Evolutionary conservation across 2,797 vertebrate species (phyloP).

Genomic region (Pangasius djambal): DNA sequence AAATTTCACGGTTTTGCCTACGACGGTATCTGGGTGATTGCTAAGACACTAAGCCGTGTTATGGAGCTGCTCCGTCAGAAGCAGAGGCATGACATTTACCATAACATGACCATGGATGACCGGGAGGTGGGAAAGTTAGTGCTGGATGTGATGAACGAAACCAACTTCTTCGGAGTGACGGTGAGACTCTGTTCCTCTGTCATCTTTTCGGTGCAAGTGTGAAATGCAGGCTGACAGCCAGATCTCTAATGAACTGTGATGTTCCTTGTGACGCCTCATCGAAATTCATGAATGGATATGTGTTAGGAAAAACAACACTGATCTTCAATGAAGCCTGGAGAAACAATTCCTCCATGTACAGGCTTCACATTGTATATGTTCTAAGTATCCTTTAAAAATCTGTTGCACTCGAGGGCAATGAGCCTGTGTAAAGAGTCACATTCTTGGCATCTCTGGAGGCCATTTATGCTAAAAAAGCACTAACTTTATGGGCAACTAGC

Average conservation of each 20-base stretch:
- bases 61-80: conserved; percentile 89
- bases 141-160: conserved; percentile 98
- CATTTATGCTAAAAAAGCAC: conserved; percentile 8
- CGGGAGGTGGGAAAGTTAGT: conserved; percentile 93
- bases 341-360: conserved; percentile 22
- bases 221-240: conserved; percentile 30
- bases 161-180: conserved; percentile 97
- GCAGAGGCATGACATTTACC: conserved; percentile 84
- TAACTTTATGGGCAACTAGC: conserved; percentile 7
- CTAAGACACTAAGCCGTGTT: conserved; percentile 91
- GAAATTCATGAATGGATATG: conserved; percentile 31
- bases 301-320: conserved; percentile 28
- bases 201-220: not conserved
- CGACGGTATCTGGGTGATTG: conserved; percentile 99
- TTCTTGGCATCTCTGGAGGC: conserved; percentile 7
- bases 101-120: conserved; percentile 94
- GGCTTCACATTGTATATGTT: conserved; percentile 11
- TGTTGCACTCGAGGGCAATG: conserved; percentile 4
- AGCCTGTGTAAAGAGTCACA: conserved; percentile 11
- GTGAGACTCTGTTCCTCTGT: conserved; percentile 74
- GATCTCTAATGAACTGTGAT: conserved; percentile 44
- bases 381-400: conserved; percentile 27
- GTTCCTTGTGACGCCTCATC: conserved; percentile 24
- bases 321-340: conserved; percentile 14
- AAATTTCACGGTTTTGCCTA: conserved; percentile 99